phyloP scores from a whole-genome alignment of 2,113 vertebrate species.

The Misgurnus mizolepis region DNA sequence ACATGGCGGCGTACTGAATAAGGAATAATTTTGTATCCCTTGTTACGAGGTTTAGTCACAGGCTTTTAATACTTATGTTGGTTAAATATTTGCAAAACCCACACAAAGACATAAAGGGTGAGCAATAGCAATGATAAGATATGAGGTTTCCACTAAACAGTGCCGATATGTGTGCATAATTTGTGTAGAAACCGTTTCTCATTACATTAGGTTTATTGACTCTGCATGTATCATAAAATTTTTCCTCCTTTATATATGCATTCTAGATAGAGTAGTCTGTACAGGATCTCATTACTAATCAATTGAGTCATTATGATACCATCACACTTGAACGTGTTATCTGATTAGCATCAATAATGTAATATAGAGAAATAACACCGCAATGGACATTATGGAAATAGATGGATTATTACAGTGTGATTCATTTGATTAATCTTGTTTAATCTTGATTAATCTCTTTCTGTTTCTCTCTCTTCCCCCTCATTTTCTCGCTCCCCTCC shows the following conservation, averaged over 20 bases:
- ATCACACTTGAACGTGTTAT: slow-evolving; percentile 33
- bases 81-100: too few relatives aligned
- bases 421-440: slow-evolving; percentile 24
- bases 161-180: slow-evolving; percentile 10
- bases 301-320: slow-evolving; percentile 40
- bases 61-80: too few relatives aligned
- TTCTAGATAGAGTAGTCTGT: slow-evolving; percentile 10
- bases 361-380: slow-evolving; percentile 3
- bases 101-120: too few relatives aligned
- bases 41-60: too few relatives aligned
- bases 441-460: slow-evolving; percentile 31
- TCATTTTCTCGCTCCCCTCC: slow-evolving; percentile 35
- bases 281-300: slow-evolving; percentile 42
- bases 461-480: slow-evolving; percentile 28
- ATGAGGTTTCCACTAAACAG: too few relatives aligned
- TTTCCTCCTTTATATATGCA: slow-evolving; percentile 6
- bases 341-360: slow-evolving; percentile 21
- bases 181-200: slow-evolving; percentile 58
- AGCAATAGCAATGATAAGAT: too few relatives aligned
- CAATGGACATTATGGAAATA: slow-evolving; percentile 31
- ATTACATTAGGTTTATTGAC: slow-evolving; percentile 46
- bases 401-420: slow-evolving; percentile 25
- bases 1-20: too few relatives aligned
- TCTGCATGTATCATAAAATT: slow-evolving; percentile 34
- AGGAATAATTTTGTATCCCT: too few relatives aligned